A percentile compares a stretch with the other conserved stretches of the same genome.
These are phyloP conservation scores for Holothuria glaberrima DNA, from an alignment of 35 echinoderm and acorn worm species.

Conservation along the genomic window DNA sequence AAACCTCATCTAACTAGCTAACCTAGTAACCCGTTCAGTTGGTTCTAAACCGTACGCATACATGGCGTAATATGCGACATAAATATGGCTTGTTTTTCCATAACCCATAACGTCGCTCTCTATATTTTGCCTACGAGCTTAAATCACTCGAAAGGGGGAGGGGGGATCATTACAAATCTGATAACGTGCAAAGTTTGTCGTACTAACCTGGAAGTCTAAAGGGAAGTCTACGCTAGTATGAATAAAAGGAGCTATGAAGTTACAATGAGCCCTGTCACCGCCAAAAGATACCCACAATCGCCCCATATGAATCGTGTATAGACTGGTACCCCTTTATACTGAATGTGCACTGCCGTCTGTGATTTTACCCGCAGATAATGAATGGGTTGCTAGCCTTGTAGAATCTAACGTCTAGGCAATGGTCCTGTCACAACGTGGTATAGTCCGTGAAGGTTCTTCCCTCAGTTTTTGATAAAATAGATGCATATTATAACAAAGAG, in stretches of 20 bases:
- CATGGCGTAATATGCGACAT: too few relatives aligned
- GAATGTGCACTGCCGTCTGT: too few relatives aligned
- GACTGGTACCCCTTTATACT: not conserved
- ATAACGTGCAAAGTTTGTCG: not conserved
- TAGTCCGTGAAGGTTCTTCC: too few relatives aligned
- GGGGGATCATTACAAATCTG: not conserved
- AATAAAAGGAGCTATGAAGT: not conserved
- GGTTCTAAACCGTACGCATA: not conserved
- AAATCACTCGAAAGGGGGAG: not conserved
- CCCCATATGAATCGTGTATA: too few relatives aligned
- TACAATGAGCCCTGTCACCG: not conserved
- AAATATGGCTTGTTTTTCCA: not conserved
- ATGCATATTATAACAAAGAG: too few relatives aligned
- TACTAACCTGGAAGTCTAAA: not conserved
- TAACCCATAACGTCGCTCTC: not conserved
- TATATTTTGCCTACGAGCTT: not conserved
- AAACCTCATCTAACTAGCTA: too few relatives aligned
- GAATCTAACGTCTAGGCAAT: not conserved
- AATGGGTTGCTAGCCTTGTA: too few relatives aligned
- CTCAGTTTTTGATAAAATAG: too few relatives aligned
- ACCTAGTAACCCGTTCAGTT: too few relatives aligned
- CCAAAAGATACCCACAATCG: too few relatives aligned
- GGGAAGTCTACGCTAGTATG: not conserved
- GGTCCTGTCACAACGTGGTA: not conserved
- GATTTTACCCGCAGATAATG: too few relatives aligned